Base-by-base conservation (phyloP, 2,888 invertebrate species). In the Harpalus rubripes region DNA sequence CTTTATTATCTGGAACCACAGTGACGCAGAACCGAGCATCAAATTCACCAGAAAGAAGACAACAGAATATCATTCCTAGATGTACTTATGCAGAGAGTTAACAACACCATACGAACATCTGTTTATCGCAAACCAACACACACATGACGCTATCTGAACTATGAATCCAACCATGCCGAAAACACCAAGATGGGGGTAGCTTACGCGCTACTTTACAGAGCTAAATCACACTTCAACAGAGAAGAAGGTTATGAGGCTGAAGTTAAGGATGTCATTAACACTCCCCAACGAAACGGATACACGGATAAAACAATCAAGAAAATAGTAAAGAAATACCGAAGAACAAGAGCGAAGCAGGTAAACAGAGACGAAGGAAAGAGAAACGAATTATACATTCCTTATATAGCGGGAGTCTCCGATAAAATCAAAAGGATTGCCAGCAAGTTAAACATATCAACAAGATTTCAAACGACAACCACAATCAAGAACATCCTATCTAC, bases 391-490 rank as follows among this genome's bases (percentile, higher is more conserved):
- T 56, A 56, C 78, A 78, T 78, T 22, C 56, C 56, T 16, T 52
- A 78, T 10, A 52, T 78, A 3, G 18, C 18, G 22, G 56, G 78
- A n/a, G 56, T 78, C 10, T 78, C 56, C 8, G 78, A 78, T 18
- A 78, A 56, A 56, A 78, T 78, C 7, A 78, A 56, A 16, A 78
- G 10, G 52, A 78, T 78, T 16, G 12, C 7, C 15, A 52, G 3
- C 8, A 78, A 56, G 22, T 52, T 78, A 0, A 56, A 56, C n/a
- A 18, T 78, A 78, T 16, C 15, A 52, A 78, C 56, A 1, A 56
- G 16, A 22, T 78, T 52, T 12, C 78, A 78, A 88, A 41, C 87
- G 87, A 65, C 88, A 88, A 15, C 87, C 87, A 8, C 83, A 63
- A 59, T 80, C 86, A 8, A 61, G 61, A 61, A 22, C 22, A 22